Base-by-base conservation (phyloP, 2,888 invertebrate species). In the Xanthostigma xanthostigma region DNA sequence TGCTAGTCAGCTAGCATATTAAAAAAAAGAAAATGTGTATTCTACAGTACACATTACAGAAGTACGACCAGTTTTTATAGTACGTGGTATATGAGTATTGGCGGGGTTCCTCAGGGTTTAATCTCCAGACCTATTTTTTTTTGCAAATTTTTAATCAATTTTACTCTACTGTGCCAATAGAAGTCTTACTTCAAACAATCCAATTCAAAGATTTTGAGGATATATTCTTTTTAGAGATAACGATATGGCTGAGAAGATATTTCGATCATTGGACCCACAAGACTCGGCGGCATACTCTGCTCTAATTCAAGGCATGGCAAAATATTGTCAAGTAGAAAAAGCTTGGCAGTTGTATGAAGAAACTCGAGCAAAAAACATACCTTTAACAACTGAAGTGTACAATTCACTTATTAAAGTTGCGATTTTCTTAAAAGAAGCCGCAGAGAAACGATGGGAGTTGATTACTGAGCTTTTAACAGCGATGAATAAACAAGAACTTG, bases 241-340 rank as follows among this genome's bases (percentile, higher is more conserved):
- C 12, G 79, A 80, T 14, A 64, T 83, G 37, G 84, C 90, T 8
- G 85, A 90, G 57, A 72, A 78, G 60, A 65, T 94, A 9, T 94
- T 91, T 62, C 68, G 72, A 45, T 71, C 79, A 57, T 69, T 89
- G 60, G 74, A 84, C 55, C 74, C 76, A 12, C 84, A 84, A 58
- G 76, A 75, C 17, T 64, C 81, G 0, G 72, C 74, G 58, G 78
- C 85, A 1, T 89, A 88, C 59, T 84, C 82, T 54, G 73, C 85
- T 2, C 66, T 93, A 44, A 86, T 94, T 50, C 79, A 82, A 60
- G 93, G 92, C 44, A 83, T 86, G 79, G 75, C 80, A 3, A 90
- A 87, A 64, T 83, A 79, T 64, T 75, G 70, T 56, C 77, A 81
- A 69, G 75, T 78, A 5, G 79, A 83, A 44, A 67, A 76, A 54